phyloP scores from a whole-genome alignment of 2,113 vertebrate species.

The Eurypyga helias region DNA sequence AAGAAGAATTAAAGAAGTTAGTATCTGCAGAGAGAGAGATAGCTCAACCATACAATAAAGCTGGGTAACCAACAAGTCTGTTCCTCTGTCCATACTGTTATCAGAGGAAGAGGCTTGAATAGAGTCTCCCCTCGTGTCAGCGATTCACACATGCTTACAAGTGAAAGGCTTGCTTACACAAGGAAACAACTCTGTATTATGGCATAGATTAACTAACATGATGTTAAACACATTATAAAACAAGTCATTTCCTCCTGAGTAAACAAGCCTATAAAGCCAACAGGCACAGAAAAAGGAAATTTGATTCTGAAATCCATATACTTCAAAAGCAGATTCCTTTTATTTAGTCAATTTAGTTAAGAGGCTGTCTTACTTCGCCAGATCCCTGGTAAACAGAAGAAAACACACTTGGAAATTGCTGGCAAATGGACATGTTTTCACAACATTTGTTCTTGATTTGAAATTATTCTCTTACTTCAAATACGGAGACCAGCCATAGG shows the following conservation, averaged over 20 bases:
- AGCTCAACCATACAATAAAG: neutral
- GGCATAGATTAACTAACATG: constrained; percentile 57
- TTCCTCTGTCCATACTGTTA: neutral
- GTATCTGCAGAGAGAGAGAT: neutral
- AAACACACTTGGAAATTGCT: constrained; percentile 32
- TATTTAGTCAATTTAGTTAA: constrained; percentile 54
- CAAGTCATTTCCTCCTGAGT: constrained; percentile 61
- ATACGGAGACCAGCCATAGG: neutral
- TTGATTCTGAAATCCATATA: constrained; percentile 63
- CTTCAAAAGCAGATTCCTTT: constrained; percentile 69
- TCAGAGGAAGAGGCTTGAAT: neutral
- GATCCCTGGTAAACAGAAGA: constrained; percentile 41
- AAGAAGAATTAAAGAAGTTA: neutral
- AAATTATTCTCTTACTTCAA: neutral
- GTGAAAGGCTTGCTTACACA: constrained; percentile 5
- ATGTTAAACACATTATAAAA: constrained; percentile 69
- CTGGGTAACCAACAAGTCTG: neutral
- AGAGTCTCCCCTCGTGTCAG: neutral
- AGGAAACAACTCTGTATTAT: constrained; percentile 24
- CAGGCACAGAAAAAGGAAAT: constrained; percentile 68
- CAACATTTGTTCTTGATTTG: neutral
- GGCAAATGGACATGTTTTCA: neutral
- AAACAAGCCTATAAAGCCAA: constrained; percentile 62
- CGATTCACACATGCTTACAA: neutral
- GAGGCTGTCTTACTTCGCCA: constrained; percentile 42